phyloP scores from a whole-genome alignment of 2,888 invertebrate species.

The Omphaloscelis lunosa region DNA sequence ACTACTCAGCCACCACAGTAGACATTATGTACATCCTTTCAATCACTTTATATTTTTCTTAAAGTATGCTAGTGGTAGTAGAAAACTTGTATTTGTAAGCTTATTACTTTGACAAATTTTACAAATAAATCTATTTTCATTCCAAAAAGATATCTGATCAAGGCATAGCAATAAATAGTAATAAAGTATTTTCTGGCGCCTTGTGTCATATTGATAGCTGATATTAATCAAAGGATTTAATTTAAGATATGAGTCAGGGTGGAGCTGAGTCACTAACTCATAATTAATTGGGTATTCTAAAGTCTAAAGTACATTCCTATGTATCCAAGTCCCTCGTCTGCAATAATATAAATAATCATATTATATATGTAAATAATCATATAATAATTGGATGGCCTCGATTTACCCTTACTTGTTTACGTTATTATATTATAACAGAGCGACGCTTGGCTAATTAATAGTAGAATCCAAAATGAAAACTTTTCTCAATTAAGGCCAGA shows the following conservation, averaged over 20 bases:
- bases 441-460: slow-evolving; percentile 24
- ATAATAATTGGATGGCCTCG: slow-evolving; percentile 36
- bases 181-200: neutral
- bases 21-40: slow-evolving; percentile 20
- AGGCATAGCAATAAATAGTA: slow-evolving; percentile 4
- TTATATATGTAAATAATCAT: too few species aligned
- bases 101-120: slow-evolving; percentile 9
- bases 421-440: slow-evolving; percentile 30
- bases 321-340: neutral
- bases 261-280: slow-evolving; percentile 34
- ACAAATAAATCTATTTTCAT: slow-evolving; percentile 18
- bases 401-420: slow-evolving; percentile 27
- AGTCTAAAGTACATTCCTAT: slow-evolving; percentile 37
- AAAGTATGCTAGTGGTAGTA: slow-evolving; percentile 29
- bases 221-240: slow-evolving; percentile 38
- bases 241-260: slow-evolving; percentile 51
- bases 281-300: slow-evolving; percentile 16
- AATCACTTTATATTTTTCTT: slow-evolving; percentile 9
- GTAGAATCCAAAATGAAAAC: slow-evolving; percentile 13
- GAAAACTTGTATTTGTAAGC: neutral
- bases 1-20: slow-evolving; percentile 38
- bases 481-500: slow-evolving; percentile 3
- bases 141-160: slow-evolving; percentile 5
- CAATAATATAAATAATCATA: too few species aligned
- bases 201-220: slow-evolving; percentile 3